A percentile compares a stretch with the other conserved stretches of the same genome.
Conservation (phyloP, 2,888 invertebrate species). For the Cheilosia soror region DNA sequence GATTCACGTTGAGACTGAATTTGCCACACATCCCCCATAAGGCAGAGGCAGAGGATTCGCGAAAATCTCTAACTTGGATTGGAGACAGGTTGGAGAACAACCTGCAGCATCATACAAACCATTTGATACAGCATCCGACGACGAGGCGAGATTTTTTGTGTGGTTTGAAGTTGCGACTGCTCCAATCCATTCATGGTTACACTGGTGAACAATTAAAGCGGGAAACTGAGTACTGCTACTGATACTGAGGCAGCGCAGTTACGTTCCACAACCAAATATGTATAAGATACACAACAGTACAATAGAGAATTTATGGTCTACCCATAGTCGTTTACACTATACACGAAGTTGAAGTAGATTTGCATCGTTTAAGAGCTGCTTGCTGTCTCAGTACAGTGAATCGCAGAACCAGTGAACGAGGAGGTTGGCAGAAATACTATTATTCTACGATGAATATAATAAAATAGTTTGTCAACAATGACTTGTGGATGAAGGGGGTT, state of each 20-base stretch:
- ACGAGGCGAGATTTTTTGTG: slow-evolving; percentile 8
- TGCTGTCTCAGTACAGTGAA: slow-evolving; percentile 28
- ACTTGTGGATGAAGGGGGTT: no score
- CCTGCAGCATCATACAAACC: slow-evolving; percentile 65
- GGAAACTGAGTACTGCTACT: slow-evolving; percentile 32
- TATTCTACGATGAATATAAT: neutral
- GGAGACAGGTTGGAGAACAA: slow-evolving; percentile 39
- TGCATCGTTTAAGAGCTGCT: slow-evolving; percentile 8
- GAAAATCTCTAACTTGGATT: slow-evolving; percentile 39
- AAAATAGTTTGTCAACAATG: no score
- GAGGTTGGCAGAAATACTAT: no score
- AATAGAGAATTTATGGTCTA: neutral
- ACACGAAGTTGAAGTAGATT: slow-evolving; percentile 17
- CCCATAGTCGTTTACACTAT: neutral
- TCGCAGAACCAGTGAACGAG: neutral
- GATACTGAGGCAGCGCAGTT: neutral
- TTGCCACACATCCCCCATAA: slow-evolving; percentile 59
- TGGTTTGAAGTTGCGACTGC: slow-evolving; percentile 58
- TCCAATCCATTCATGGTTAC: slow-evolving; percentile 62
- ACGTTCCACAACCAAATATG: slow-evolving; percentile 54
- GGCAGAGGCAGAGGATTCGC: slow-evolving; percentile 36
- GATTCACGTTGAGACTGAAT: slow-evolving; percentile 66
- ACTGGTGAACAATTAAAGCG: slow-evolving; percentile 35
- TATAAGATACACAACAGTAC: slow-evolving; percentile 40
- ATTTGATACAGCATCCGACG: slow-evolving; percentile 17